These are phyloP conservation scores for Eupeodes latifasciatus DNA, from an alignment of 2,888 invertebrate genomes.

Conservation along the genomic window DNA sequence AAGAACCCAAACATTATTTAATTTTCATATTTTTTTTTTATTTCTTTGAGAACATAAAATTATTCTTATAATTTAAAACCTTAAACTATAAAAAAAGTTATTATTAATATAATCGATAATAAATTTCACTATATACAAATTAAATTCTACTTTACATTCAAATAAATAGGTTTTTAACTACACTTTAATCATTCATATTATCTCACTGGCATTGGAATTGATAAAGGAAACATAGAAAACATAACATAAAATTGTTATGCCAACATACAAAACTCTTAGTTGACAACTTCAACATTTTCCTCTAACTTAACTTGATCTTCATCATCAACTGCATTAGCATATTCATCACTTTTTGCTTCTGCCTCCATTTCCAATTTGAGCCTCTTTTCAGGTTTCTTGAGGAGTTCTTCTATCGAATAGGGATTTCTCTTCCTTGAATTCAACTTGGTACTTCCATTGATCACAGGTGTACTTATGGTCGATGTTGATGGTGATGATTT, in stretches of 20 bases:
- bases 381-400: slow-evolving; percentile 91
- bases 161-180: slow-evolving; percentile 59
- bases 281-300: slow-evolving; percentile 83
- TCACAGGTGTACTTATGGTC: slow-evolving; percentile 75
- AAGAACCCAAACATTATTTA: background rate
- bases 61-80: slow-evolving; percentile 18
- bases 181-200: slow-evolving; percentile 4
- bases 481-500: slow-evolving; percentile 83
- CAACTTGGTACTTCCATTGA: slow-evolving; percentile 77
- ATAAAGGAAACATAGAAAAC: background rate
- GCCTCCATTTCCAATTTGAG: slow-evolving; percentile 51
- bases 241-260: too few species aligned
- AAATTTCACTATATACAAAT: slow-evolving; percentile 46
- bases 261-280: slow-evolving; percentile 77
- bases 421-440: slow-evolving; percentile 88
- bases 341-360: slow-evolving; percentile 41
- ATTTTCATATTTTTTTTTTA: slow-evolving; percentile 64
- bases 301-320: slow-evolving; percentile 80
- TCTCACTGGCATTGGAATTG: slow-evolving; percentile 11
- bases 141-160: slow-evolving; percentile 49
- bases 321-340: slow-evolving; percentile 53
- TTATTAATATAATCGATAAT: background rate
- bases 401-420: slow-evolving; percentile 93
- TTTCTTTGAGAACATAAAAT: slow-evolving; percentile 70
- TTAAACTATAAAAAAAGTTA: too few species aligned